Evolutionary conservation across 2,113 vertebrate genomes (phyloP).

Genomic region (Misgurnus mizolepis): DNA sequence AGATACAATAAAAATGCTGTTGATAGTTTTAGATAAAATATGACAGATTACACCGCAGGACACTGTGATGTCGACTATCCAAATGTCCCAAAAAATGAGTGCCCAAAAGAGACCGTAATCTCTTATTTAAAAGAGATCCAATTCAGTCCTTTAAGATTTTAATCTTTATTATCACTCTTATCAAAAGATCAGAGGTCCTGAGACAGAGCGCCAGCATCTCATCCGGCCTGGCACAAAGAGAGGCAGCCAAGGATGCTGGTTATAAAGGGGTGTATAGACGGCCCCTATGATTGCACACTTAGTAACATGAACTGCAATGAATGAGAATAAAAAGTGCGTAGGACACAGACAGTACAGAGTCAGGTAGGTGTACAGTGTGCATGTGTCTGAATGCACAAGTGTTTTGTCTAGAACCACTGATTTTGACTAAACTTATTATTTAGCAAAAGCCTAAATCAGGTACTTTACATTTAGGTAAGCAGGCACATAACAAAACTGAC

Average conservation of each 20-base stretch:
- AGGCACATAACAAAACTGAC: constrained; percentile 42
- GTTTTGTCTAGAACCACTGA: constrained; percentile 27
- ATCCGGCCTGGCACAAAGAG: constrained; percentile 8
- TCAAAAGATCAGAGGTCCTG: not conserved
- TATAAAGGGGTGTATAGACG: constrained; percentile 35
- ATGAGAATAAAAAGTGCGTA: not conserved
- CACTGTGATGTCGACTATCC: not conserved
- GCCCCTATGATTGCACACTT: constrained; percentile 43
- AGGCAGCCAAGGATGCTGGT: constrained; percentile 32
- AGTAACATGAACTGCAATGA: not conserved
- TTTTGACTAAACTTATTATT: not conserved
- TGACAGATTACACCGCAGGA: not conserved
- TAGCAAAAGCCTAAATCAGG: not conserved
- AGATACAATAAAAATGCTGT: too few species aligned
- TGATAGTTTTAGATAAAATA: too few species aligned
- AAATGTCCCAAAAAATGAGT: not conserved
- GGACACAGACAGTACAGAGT: not conserved
- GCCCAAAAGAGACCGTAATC: not conserved
- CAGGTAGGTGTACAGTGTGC: not conserved
- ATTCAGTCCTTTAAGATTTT: not conserved
- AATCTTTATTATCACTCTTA: not conserved
- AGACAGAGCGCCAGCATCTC: constrained; percentile 5
- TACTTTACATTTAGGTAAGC: constrained; percentile 11
- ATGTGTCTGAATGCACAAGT: not conserved
- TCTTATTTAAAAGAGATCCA: not conserved